phyloP scores from a whole-genome alignment of 1,140 invertebrate species.

The Wiebesia pumilae region DNA sequence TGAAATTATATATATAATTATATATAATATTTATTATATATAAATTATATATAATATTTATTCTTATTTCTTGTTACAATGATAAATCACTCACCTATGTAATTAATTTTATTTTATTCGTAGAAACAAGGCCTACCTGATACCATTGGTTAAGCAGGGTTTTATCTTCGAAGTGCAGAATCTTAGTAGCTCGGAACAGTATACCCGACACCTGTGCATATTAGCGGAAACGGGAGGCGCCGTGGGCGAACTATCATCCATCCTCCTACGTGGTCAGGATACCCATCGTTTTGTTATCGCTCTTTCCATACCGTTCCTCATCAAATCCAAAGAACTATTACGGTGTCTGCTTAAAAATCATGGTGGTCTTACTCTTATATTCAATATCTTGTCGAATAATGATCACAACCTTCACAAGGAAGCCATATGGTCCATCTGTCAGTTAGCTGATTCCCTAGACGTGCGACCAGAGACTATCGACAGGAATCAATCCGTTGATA shows the following conservation, averaged over 20 bases:
- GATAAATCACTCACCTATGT: too few species aligned
- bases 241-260: slow-evolving; percentile 64
- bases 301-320: slow-evolving; percentile 70
- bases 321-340: slow-evolving; percentile 61
- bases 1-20: too few species aligned
- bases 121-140: slow-evolving; percentile 67
- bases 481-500: slow-evolving; percentile 40
- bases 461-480: slow-evolving; percentile 59
- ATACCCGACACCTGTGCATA: slow-evolving; percentile 56
- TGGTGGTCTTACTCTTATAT: slow-evolving; percentile 66
- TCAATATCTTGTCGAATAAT: slow-evolving; percentile 58
- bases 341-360: slow-evolving; percentile 62
- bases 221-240: slow-evolving; percentile 66
- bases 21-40: too few species aligned
- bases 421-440: slow-evolving; percentile 68
- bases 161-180: slow-evolving; percentile 68
- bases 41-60: too few species aligned
- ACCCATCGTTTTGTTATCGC: slow-evolving; percentile 63
- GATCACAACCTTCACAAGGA: slow-evolving; percentile 63
- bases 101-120: not conserved
- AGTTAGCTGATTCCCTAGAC: slow-evolving; percentile 62
- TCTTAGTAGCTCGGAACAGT: slow-evolving; percentile 62
- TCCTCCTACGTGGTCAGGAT: slow-evolving; percentile 64
- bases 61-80: too few species aligned
- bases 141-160: slow-evolving; percentile 68